Conservation (phyloP, 2,888 invertebrate species). For the Clostera curtula region DNA sequence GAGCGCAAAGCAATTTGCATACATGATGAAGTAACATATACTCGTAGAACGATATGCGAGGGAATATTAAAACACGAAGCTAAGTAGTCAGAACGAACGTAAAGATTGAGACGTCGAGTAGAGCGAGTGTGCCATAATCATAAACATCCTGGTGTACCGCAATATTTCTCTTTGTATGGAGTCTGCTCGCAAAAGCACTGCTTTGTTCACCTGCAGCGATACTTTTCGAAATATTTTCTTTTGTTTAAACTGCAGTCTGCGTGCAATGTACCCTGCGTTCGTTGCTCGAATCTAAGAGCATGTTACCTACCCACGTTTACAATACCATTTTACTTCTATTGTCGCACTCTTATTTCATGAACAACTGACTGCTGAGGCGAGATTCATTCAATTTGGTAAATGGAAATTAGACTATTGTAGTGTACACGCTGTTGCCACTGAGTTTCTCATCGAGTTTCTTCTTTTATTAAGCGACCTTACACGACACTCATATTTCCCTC, state of each 20-base stretch:
- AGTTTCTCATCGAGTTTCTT: too few relatives aligned
- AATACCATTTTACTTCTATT: not conserved
- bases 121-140: slow-evolving; percentile 62
- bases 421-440: too few relatives aligned
- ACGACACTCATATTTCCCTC: too few relatives aligned
- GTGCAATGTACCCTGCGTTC: slow-evolving; percentile 34
- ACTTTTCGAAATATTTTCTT: slow-evolving; percentile 68
- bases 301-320: not conserved
- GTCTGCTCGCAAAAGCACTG: slow-evolving; percentile 50
- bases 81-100: slow-evolving; percentile 42
- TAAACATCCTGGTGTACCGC: slow-evolving; percentile 62
- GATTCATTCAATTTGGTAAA: too few relatives aligned
- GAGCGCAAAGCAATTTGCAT: slow-evolving; percentile 11
- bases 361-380: too few relatives aligned
- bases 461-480: too few relatives aligned
- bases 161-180: slow-evolving; percentile 67
- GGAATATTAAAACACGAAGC: slow-evolving; percentile 32
- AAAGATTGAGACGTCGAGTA: slow-evolving; percentile 55
- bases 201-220: slow-evolving; percentile 68
- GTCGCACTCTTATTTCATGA: too few relatives aligned
- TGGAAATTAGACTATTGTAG: too few relatives aligned
- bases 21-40: slow-evolving; percentile 8
- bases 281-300: slow-evolving; percentile 7
- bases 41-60: slow-evolving; percentile 14
- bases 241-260: slow-evolving; percentile 62